Percentiles rank a stretch among this genome's conserved stretches.
Evolutionary conservation across 2,113 vertebrate species (phyloP).

Genomic region (Etia nguti): DNA sequence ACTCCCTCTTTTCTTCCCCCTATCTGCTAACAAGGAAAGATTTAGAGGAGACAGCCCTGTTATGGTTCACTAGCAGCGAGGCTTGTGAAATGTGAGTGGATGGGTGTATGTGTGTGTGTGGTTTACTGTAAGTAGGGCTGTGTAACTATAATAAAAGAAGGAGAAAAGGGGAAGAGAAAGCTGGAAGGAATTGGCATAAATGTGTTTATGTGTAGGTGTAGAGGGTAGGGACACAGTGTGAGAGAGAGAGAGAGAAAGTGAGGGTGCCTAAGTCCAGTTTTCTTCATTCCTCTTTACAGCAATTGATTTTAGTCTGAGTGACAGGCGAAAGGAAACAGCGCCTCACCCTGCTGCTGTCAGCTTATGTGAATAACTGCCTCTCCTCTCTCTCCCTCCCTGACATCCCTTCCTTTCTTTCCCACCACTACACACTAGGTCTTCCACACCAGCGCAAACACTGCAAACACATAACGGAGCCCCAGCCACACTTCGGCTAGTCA

Average conservation of each 20-base stretch:
- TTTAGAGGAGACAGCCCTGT: constrained; percentile 7
- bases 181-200: neutral
- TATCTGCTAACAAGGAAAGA: constrained; percentile 34
- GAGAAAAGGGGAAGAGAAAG: neutral
- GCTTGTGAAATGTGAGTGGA: constrained; percentile 35
- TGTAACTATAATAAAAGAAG: neutral
- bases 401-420: neutral
- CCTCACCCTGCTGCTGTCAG: constrained; percentile 67
- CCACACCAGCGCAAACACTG: neutral
- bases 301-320: constrained; percentile 71
- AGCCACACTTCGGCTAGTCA: neutral
- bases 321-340: constrained; percentile 58
- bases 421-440: neutral
- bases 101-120: constrained; percentile 6
- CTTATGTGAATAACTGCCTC: constrained; percentile 63
- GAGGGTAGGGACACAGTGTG: neutral
- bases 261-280: constrained; percentile 36
- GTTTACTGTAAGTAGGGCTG: constrained; percentile 3
- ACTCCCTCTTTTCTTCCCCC: neutral
- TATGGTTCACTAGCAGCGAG: constrained; percentile 30
- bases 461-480: neutral
- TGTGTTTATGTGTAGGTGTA: neutral
- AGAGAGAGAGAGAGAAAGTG: neutral
- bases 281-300: constrained; percentile 56
- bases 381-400: neutral